A percentile compares a stretch with the other conserved stretches of the same genome.
Evolutionary conservation across 2,113 vertebrate species (phyloP).

Genomic region (Chloebia gouldiae): DNA sequence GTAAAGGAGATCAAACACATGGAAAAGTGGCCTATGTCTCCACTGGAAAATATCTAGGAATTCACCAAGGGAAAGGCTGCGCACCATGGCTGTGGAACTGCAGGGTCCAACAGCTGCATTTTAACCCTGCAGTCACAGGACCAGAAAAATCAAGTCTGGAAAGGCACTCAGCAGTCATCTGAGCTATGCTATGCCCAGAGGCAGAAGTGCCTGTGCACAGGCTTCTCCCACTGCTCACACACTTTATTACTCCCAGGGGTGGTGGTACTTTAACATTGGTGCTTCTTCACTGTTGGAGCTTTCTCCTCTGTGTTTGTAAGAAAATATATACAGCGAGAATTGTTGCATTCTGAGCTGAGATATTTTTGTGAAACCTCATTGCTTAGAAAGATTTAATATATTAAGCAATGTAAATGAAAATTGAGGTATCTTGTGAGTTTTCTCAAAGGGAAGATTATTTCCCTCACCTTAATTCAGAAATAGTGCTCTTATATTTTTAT

Average conservation of each 20-base stretch:
- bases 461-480: not conserved
- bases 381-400: not conserved
- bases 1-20: not conserved
- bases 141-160: not conserved
- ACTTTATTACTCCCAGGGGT: not conserved
- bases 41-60: not conserved
- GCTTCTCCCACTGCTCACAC: not conserved
- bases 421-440: not conserved
- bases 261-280: not conserved
- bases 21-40: not conserved
- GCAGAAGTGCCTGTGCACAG: not conserved
- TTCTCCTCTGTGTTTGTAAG: not conserved
- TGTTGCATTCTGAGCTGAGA: not conserved
- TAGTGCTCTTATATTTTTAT: not conserved
- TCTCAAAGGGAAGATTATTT: not conserved
- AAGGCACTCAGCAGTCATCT: not conserved
- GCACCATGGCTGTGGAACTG: not conserved
- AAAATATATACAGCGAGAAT: not conserved
- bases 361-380: not conserved
- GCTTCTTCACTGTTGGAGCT: not conserved
- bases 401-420: not conserved
- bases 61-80: not conserved
- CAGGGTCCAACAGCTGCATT: fast-evolving
- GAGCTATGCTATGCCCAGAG: fast-evolving
- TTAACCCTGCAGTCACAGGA: not conserved